Evolutionary conservation across 2,888 invertebrate genomes (phyloP), one percentile per base, ranked within the genome.

Genomic region (Hemithea aestivaria): DNA sequence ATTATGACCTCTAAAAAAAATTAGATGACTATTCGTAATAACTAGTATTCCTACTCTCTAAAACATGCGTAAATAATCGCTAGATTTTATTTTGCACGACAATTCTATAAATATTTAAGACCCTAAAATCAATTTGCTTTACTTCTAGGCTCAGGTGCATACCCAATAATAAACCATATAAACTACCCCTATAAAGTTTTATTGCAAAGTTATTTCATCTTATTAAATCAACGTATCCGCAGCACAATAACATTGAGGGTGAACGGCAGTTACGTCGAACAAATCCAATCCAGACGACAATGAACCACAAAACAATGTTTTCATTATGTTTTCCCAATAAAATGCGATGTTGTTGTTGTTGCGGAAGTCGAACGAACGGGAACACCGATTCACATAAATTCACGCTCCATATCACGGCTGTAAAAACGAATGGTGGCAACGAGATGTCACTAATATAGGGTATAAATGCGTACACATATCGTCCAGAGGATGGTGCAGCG

Each of bases 391-490:
- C 28, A 38, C 34, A 35, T 35, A 23, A 23, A 27, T 40, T 30
- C 34, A 27, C 35, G 32, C 32, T 32, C 35, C 35, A 27, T 32
- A 29, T 28, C 31, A 25, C 35, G 24, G 21, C 27, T 27, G 25
- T 4, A 9, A 27, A 33, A 29, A 42, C 23, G 12, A 11, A 25
- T 20, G 20, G 7, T 8, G 35, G 25, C 31, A n/a, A 29, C 27
- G 20, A 16, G 35, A 35, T 28, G 36, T 22, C 28, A 30, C 27
- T 35, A 33, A 43, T n/a, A n/a, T n/a, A n/a, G n/a, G n/a, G n/a
- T n/a, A 40, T 27, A 27, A 31, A 31, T 42, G 41, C 84, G 73
- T 84, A 85, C 85, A 81, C 77, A 80, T 56, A 84, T 63, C 53
- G 74, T 80, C 79, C 78, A 80, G 10, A 16, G 16, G 10, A 4